Base-by-base conservation (phyloP, 2,797 vertebrate species). In the Pygocentrus nattereri region DNA sequence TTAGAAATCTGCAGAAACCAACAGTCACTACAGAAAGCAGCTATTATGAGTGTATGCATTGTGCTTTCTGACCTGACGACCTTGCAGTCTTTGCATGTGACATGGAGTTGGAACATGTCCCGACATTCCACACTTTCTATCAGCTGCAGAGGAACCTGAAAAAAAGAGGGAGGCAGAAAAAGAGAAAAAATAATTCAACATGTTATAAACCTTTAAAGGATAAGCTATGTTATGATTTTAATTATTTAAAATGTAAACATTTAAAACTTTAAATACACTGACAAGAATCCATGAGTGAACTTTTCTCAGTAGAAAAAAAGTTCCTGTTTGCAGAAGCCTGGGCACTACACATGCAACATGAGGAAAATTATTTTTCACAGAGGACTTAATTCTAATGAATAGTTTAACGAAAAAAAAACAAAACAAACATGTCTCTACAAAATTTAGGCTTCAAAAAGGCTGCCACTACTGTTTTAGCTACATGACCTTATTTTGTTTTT, bases 51-150 rank as follows among this genome's bases (percentile, higher is more conserved):
- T 50, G 23, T 27, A 41, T 41, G 6, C 49, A 16, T 30, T 1
- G 16, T 12, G 11, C 2, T 23, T 41, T 86, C 92, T 1, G 94
- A 99, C 98, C 98, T 97, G 92, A 98, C 95, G 56, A 99, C 94
- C 92, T 99, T 99, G 90, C 98, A 98, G 94, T 99, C 98, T 90
- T 99, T 99, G 90, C 97, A 99, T 84, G 96, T 97, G 91, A 99
- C 93, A 52, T 98, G 97, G 82, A 99, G 96, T 82, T 98, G 98
- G 88, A 98, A 97, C 91, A 98, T 97, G 78, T 99, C 98, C 12
- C 97, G 94, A 89, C 97, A 97, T 91, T 99, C 98, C 67, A 97
- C 96, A 0, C 93, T 95, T 89, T 99, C 98, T 21, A 99, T 96
- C 77, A 99, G 96, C 91, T 97, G 97, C 87, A 99, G 90, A 4